Evolutionary conservation across 2,113 vertebrate genomes (phyloP).

Genomic region (Eupsittula cactorum): DNA sequence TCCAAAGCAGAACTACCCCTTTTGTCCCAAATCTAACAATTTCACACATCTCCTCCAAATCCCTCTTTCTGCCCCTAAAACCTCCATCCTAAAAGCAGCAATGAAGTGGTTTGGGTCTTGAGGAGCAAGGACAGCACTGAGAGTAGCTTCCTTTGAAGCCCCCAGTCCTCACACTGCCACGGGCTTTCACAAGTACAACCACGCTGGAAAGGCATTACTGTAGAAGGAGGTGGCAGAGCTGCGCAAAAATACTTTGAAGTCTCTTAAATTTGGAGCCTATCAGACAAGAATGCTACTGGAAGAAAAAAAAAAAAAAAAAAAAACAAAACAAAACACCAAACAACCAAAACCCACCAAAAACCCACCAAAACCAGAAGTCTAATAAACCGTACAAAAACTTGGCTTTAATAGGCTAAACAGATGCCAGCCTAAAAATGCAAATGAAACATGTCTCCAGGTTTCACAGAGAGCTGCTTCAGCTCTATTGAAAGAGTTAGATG

Average conservation of each 20-base stretch:
- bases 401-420: background rate
- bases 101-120: background rate
- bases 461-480: background rate
- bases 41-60: background rate
- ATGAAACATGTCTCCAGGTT: background rate
- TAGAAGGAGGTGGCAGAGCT: background rate
- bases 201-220: rapidly evolving
- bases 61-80: background rate
- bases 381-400: background rate
- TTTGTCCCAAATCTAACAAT: background rate
- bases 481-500: background rate
- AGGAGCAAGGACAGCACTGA: background rate
- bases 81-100: background rate
- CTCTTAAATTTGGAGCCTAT: background rate
- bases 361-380: background rate
- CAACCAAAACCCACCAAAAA: background rate
- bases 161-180: rapidly evolving
- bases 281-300: background rate
- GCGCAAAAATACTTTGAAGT: background rate
- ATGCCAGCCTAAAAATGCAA: constrained; percentile 7
- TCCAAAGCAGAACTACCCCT: background rate
- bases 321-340: too few species aligned
- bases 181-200: background rate
- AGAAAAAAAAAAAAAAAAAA: too few species aligned
- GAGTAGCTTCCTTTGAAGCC: background rate